A percentile compares a stretch with the other conserved stretches of the same genome.
Evolutionary conservation across 2,888 invertebrate genomes (phyloP).

Genomic region (Standfussiana lucernea): DNA sequence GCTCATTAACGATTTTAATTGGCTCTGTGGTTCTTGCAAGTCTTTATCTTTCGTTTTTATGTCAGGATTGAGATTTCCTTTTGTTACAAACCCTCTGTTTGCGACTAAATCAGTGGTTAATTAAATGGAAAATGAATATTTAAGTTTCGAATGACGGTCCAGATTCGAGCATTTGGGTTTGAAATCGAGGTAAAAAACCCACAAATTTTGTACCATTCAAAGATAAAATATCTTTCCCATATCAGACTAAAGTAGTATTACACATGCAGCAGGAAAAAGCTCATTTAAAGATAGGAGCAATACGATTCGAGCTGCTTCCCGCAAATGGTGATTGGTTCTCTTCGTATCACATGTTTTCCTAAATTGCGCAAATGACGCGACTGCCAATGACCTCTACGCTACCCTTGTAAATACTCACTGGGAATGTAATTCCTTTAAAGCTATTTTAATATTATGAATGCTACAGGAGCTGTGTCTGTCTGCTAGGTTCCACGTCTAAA

Average conservation of each 20-base stretch:
- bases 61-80: neutral
- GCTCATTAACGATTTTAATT: conserved; percentile 59
- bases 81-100: conserved; percentile 5
- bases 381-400: conserved; percentile 12
- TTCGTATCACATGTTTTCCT: conserved; percentile 9
- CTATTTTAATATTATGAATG: neutral
- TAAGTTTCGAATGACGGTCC: neutral
- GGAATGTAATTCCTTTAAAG: neutral
- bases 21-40: conserved; percentile 23
- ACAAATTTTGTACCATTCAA: neutral
- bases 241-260: neutral
- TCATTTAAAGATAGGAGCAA: neutral
- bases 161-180: neutral
- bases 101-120: neutral
- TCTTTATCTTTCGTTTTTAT: conserved; percentile 17
- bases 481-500: neutral
- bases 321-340: conserved; percentile 30
- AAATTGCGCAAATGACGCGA: conserved; percentile 18
- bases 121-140: conserved; percentile 1
- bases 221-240: neutral
- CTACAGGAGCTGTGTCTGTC: neutral
- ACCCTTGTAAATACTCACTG: neutral
- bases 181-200: neutral
- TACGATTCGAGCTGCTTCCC: neutral
- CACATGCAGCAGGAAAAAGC: conserved; percentile 1